phyloP scores from a whole-genome alignment of 2,888 invertebrate species.

The Epistrophe eligans region DNA sequence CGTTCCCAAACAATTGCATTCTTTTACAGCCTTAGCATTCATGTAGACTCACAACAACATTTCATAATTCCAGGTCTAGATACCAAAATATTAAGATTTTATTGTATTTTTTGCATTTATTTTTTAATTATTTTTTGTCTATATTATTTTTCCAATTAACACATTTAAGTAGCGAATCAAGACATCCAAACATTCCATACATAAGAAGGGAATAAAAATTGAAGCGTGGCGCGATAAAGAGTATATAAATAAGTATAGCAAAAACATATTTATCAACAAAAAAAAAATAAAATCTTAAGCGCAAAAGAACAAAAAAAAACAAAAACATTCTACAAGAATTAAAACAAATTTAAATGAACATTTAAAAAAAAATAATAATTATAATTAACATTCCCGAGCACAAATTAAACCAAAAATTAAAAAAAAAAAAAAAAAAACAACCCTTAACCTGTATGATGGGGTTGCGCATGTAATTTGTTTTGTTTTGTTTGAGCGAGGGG shows the following conservation, averaged over 20 bases:
- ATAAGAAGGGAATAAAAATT: constrained; percentile 25
- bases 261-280: constrained; percentile 57
- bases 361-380: constrained; percentile 37
- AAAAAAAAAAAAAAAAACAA: not conserved
- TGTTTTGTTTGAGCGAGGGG: constrained; percentile 61
- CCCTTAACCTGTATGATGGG: constrained; percentile 45
- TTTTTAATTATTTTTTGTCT: not conserved
- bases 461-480: constrained; percentile 61
- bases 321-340: constrained; percentile 77
- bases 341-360: constrained; percentile 63
- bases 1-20: not conserved
- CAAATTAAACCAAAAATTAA: constrained; percentile 64
- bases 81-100: constrained; percentile 4
- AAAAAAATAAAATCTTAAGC: constrained; percentile 42
- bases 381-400: constrained; percentile 65
- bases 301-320: constrained; percentile 66
- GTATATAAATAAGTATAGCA: constrained; percentile 35
- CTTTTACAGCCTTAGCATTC: not conserved
- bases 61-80: constrained; percentile 56
- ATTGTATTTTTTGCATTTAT: constrained; percentile 9
- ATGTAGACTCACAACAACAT: constrained; percentile 6
- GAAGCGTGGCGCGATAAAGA: constrained; percentile 40
- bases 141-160: constrained; percentile 31
- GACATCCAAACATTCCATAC: constrained; percentile 65
- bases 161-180: constrained; percentile 50